Base-by-base conservation (phyloP, 2,797 vertebrate genomes). In the Cyclura pinguis region DNA sequence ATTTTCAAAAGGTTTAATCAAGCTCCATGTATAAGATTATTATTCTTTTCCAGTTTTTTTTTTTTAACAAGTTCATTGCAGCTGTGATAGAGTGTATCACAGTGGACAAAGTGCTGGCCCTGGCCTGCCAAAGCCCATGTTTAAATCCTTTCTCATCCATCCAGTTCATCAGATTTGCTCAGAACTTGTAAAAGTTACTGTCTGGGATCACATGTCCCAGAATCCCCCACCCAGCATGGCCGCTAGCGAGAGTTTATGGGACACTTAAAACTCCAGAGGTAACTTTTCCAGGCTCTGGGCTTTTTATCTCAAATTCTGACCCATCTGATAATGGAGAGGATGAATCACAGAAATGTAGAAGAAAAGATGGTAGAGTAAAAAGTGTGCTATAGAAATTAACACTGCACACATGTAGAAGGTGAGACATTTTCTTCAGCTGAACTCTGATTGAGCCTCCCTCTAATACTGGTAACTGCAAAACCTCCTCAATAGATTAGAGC, bases 1-100 rank as follows among this genome's bases (percentile, higher is more conserved):
- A 73, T 92, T 95, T 96, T 94, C 83, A 13, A 78, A 88, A 84
- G 62, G 55, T 87, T 91, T 84, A 91, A 80, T 76, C 38, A 81
- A 86, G 92, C 84, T 12, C 38, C 42, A 78, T 0, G 55, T 87
- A 85, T 88, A 92, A 84, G 93, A 94, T 78, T 6, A 78, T 89
- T 90, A 78, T 87, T 35, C 73, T 4, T 87, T 57, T 42, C 59
- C 29, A 55, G 35, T 14, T 77, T 80, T 32, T 77, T 80, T 32
- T 78, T 89, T 85, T 80, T 78, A 85, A 85, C 83, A 80, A 57
- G 83, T 85, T 85, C 83, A 85, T 78, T 12, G n/a, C 27, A 78
- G 64, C 42, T 81, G n/a, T 83, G 16, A 59, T 29, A 50, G 22
- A 78, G 22, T 24, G 8, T 13, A 81, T 20, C 52, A 57, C 14